Base-by-base conservation (phyloP, 2,113 vertebrate species). In the Setophaga coronata region DNA sequence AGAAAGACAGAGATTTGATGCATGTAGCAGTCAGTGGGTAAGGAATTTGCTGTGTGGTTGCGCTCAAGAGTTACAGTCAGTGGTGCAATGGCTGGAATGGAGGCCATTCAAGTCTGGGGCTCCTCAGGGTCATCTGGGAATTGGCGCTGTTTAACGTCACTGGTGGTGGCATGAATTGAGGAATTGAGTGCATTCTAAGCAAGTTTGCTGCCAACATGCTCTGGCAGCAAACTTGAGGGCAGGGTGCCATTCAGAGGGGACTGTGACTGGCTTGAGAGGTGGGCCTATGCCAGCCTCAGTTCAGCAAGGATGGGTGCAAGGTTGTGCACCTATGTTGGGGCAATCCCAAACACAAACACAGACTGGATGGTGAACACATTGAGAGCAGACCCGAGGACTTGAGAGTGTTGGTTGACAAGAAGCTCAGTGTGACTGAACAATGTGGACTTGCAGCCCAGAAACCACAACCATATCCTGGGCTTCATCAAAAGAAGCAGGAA, bases 81-180 rank as follows among this genome's bases (percentile, higher is more conserved):
- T 57, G n/a, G 13, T 1, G 0, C 28, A 51, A 16, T 36, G 60
- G 23, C 51, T 33, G 65, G 36, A 51, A 43, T 58, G 15, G 26
- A 43, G 51, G 50, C 26, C 33, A 14, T 16, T 29, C 0, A 1
- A 20, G 6, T 29, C 33, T 21, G 33, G 4, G 6, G 11, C 18
- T 84, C 36, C 36, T 51, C 23, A 21, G 36, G 7, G 3, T 43
- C 23, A 4, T 24, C 7, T 1, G 14, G 26, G 16, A 43, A 45
- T 18, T 72, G 43, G 6, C 11, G 9, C 43, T 58, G 24, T 58
- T 58, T 15, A 51, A 25, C 0, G 0, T 38, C 58, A 7, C 28
- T 42, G 19, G 7, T 36, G 33, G 10, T 8, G 16, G 25, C 50
- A 5, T 57, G 38, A 38, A 21, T 31, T 38, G 33, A 51, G 33